These are phyloP conservation scores for Tinea pellionella DNA, from an alignment of 2,888 invertebrate genomes.

Conservation along the genomic window DNA sequence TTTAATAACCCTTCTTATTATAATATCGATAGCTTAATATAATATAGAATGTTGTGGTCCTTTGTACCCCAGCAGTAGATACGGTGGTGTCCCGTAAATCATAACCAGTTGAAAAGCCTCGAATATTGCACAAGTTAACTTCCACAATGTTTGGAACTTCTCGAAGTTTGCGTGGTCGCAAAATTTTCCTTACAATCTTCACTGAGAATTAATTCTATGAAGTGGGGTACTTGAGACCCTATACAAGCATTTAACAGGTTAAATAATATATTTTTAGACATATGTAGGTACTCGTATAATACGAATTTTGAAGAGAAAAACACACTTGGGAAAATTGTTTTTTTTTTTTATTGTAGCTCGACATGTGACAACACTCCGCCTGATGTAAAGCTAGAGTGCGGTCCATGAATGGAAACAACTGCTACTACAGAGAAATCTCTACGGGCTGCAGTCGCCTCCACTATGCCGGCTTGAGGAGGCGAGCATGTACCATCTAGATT, in stretches of 20 bases:
- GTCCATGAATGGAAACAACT: too few relatives aligned
- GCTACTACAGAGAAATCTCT: too few relatives aligned
- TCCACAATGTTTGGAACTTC: conserved; percentile 6
- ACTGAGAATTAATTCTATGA: conserved; percentile 2
- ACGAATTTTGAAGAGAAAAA: too few relatives aligned
- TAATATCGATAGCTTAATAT: not conserved
- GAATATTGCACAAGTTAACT: conserved; percentile 3
- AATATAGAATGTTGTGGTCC: not conserved
- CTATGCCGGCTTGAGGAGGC: too few relatives aligned
- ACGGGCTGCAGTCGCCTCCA: too few relatives aligned
- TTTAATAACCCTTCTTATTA: not conserved
- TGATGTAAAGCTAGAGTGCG: too few relatives aligned
- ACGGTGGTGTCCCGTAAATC: not conserved
- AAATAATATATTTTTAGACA: not conserved
- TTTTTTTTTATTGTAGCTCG: too few relatives aligned
- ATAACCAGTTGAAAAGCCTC: conserved; percentile 1
- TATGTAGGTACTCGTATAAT: too few relatives aligned
- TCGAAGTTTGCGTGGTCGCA: not conserved
- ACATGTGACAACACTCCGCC: too few relatives aligned
- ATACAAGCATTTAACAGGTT: not conserved
- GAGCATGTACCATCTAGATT: too few relatives aligned
- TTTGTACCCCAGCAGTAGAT: not conserved
- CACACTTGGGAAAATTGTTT: too few relatives aligned
- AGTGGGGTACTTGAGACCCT: not conserved
- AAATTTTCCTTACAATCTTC: conserved; percentile 6